Evolutionary conservation across 2,797 vertebrate species (phyloP).

Genomic region (Chanos chanos): DNA sequence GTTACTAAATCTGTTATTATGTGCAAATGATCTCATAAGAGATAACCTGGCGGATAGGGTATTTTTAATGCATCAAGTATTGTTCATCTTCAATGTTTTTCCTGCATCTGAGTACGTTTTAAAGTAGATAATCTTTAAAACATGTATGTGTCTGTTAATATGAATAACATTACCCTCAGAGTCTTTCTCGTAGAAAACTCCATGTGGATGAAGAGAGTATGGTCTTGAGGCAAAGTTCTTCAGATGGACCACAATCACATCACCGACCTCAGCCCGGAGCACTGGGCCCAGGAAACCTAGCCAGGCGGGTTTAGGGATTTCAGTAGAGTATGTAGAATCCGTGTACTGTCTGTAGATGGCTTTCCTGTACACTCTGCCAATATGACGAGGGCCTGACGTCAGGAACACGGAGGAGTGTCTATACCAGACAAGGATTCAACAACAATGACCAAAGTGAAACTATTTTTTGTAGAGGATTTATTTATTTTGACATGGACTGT

Average conservation of each 20-base stretch:
- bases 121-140: too few relatives aligned
- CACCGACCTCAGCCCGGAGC: slow-evolving; percentile 84
- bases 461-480: too few relatives aligned
- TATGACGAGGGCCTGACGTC: slow-evolving; percentile 65
- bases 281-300: slow-evolving; percentile 88
- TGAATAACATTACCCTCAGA: slow-evolving; percentile 79
- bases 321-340: slow-evolving; percentile 71
- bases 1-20: too few relatives aligned
- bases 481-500: too few relatives aligned
- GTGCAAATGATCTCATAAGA: too few relatives aligned
- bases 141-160: background rate
- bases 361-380: slow-evolving; percentile 89
- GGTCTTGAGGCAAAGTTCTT: slow-evolving; percentile 87
- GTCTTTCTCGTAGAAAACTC: slow-evolving; percentile 89
- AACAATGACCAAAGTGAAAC: background rate
- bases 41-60: too few relatives aligned
- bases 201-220: slow-evolving; percentile 90
- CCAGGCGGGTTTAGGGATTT: slow-evolving; percentile 79
- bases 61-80: too few relatives aligned
- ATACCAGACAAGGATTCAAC: slow-evolving; percentile 4
- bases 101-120: too few relatives aligned
- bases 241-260: slow-evolving; percentile 82
- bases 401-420: slow-evolving; percentile 80
- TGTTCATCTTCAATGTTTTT: too few relatives aligned
- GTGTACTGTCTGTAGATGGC: slow-evolving; percentile 85